Evolutionary conservation across 2,888 invertebrate genomes (phyloP).

Genomic region (Trissolcus japonicus): DNA sequence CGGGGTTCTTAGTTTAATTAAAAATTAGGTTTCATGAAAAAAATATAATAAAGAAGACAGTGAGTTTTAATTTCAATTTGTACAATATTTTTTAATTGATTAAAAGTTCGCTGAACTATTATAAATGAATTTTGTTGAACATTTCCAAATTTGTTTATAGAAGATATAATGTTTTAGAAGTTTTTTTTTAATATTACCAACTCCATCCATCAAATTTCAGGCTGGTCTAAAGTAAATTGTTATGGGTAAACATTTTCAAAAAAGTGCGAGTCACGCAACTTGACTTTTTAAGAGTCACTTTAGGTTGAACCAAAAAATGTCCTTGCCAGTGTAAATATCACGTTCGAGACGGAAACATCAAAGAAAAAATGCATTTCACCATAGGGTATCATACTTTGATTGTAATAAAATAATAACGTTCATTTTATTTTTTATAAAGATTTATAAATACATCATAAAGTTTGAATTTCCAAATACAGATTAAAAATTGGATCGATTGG

Average conservation of each 20-base stretch:
- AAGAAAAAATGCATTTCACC: neutral
- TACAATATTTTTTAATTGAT: too few species aligned
- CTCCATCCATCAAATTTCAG: constrained; percentile 11
- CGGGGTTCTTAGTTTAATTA: constrained; percentile 20
- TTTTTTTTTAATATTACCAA: too few species aligned
- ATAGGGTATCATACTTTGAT: too few species aligned
- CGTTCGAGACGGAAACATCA: constrained; percentile 14
- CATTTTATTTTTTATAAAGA: too few species aligned
- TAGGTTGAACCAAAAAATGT: constrained; percentile 26
- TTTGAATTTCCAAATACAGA: neutral
- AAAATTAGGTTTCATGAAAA: neutral
- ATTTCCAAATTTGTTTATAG: too few species aligned
- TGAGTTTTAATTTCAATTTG: too few species aligned
- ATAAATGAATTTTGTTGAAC: too few species aligned
- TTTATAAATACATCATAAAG: too few species aligned
- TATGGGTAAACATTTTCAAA: constrained; percentile 42
- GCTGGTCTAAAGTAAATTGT: constrained; percentile 27
- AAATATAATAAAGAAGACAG: too few species aligned
- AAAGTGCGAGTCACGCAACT: constrained; percentile 30
- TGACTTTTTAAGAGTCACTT: constrained; percentile 43
- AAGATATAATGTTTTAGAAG: too few species aligned
- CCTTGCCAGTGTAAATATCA: constrained; percentile 23
- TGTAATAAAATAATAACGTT: too few species aligned
- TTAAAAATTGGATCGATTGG: neutral
- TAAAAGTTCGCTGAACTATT: too few species aligned